These are phyloP conservation scores for Orgyia antiqua DNA, from an alignment of 2,888 invertebrate genomes.

Conservation along the genomic window DNA sequence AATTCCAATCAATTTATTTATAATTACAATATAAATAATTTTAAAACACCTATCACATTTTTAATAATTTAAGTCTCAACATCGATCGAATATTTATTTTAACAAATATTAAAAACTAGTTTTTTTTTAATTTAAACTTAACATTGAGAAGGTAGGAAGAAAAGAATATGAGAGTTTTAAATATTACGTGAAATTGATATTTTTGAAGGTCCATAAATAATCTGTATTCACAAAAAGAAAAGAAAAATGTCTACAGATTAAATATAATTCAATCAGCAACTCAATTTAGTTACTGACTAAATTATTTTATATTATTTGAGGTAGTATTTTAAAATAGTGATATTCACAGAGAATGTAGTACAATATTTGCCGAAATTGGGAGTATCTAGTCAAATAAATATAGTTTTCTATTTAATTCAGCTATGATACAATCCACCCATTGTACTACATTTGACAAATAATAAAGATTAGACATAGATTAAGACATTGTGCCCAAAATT, in stretches of 20 bases:
- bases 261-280: too few species aligned
- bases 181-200: too few species aligned
- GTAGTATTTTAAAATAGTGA: too few species aligned
- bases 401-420: too few species aligned
- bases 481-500: conserved; percentile 28
- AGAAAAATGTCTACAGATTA: too few species aligned
- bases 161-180: too few species aligned
- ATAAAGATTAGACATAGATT: conserved; percentile 19
- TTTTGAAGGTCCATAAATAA: too few species aligned
- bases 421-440: conserved; percentile 5
- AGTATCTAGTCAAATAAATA: too few species aligned
- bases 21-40: conserved; percentile 37
- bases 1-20: conserved; percentile 37
- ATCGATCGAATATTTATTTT: conserved; percentile 47
- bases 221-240: too few species aligned
- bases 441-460: conserved; percentile 18
- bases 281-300: too few species aligned
- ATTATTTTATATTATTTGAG: too few species aligned
- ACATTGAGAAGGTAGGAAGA: conserved; percentile 3
- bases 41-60: conserved; percentile 59
- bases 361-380: conserved; percentile 9
- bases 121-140: conserved; percentile 7
- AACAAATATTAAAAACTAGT: conserved; percentile 28
- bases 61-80: conserved; percentile 51
- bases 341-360: conserved; percentile 26